Percentiles rank a stretch among this genome's conserved stretches.
phyloP scores from a whole-genome alignment of 2,113 vertebrate genomes.

The Antigone vipio region DNA sequence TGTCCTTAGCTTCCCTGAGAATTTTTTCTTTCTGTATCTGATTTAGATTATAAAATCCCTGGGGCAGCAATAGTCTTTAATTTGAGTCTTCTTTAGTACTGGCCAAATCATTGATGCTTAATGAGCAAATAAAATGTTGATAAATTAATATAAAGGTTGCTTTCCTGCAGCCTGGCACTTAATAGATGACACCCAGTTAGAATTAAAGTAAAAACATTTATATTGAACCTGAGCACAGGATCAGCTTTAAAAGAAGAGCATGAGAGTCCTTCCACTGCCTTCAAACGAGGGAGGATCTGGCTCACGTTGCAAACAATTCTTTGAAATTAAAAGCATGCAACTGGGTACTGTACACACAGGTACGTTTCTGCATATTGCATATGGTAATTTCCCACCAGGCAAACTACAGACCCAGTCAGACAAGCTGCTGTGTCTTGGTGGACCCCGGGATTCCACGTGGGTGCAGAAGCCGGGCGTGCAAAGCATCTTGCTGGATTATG shows the following conservation, averaged over 20 bases:
- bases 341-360: background rate
- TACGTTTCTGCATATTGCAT: background rate
- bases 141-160: constrained; percentile 20
- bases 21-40: background rate
- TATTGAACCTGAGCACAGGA: background rate
- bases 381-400: constrained; percentile 11
- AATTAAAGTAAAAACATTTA: background rate
- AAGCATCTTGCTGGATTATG: constrained; percentile 36
- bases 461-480: background rate
- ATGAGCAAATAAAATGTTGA: constrained; percentile 34
- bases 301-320: background rate
- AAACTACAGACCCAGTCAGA: background rate
- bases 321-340: background rate
- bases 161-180: background rate
- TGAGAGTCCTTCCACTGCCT: background rate
- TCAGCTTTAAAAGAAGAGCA: background rate
- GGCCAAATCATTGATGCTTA: background rate
- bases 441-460: background rate
- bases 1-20: constrained; percentile 15
- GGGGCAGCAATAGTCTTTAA: constrained; percentile 32
- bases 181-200: background rate
- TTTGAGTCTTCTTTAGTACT: constrained; percentile 7
- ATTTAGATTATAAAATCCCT: constrained; percentile 36
- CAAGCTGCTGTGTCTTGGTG: background rate
- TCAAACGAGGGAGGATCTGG: background rate